A percentile compares a stretch with the other conserved stretches of the same genome.
Evolutionary conservation across 2,888 invertebrate genomes (phyloP).

Genomic region (Lagria hirta): DNA sequence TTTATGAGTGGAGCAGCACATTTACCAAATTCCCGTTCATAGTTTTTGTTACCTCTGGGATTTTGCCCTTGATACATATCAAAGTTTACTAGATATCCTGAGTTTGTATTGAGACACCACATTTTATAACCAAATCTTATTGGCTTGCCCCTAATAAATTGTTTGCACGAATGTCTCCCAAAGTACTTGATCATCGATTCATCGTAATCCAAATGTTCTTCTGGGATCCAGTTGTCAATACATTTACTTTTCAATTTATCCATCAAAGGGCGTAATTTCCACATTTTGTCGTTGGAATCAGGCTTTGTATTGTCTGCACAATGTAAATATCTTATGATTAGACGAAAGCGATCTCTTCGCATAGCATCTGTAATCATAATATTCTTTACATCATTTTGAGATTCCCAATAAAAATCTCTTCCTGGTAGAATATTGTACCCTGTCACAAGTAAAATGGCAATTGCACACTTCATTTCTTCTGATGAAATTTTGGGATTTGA

Average conservation of each 20-base stretch:
- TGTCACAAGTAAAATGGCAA: slow-evolving; percentile 29
- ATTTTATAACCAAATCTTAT: slow-evolving; percentile 37
- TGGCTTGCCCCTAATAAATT: slow-evolving; percentile 36
- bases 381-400: slow-evolving; percentile 27
- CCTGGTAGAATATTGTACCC: slow-evolving; percentile 32
- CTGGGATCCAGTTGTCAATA: slow-evolving; percentile 12
- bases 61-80: slow-evolving; percentile 29
- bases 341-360: slow-evolving; percentile 31
- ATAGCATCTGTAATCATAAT: slow-evolving; percentile 27
- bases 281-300: slow-evolving; percentile 34
- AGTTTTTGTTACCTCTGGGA: slow-evolving; percentile 23
- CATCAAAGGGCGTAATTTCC: slow-evolving; percentile 34
- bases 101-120: slow-evolving; percentile 30
- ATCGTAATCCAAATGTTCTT: slow-evolving; percentile 23
- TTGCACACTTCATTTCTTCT: slow-evolving; percentile 28
- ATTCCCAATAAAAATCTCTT: slow-evolving; percentile 31
- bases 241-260: slow-evolving; percentile 31
- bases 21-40: slow-evolving; percentile 23
- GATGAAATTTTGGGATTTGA: slow-evolving; percentile 18
- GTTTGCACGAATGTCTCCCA: slow-evolving; percentile 33
- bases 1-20: slow-evolving; percentile 25
- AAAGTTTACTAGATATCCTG: slow-evolving; percentile 29
- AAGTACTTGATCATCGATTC: slow-evolving; percentile 35
- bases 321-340: slow-evolving; percentile 34
- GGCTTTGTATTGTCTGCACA: slow-evolving; percentile 33